phyloP scores from a whole-genome alignment of 2,888 invertebrate genomes.

The Phaedon cochleariae region DNA sequence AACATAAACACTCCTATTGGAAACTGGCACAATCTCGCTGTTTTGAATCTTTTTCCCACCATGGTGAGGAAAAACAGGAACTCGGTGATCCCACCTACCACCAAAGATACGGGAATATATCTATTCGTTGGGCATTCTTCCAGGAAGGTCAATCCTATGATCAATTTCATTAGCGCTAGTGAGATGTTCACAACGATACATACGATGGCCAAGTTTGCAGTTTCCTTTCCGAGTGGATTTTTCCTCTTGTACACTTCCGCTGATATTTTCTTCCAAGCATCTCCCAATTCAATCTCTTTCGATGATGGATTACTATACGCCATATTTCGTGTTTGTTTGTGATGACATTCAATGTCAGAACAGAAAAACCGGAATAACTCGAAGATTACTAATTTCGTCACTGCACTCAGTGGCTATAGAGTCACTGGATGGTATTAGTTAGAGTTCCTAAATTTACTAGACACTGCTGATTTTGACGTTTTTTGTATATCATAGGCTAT shows the following conservation, averaged over 20 bases:
- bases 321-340: no score
- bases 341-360: no score
- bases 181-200: constrained; percentile 13
- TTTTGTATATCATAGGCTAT: no score
- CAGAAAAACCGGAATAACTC: no score
- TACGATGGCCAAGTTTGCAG: background rate
- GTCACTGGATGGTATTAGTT: no score
- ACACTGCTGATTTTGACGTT: no score
- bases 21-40: constrained; percentile 2
- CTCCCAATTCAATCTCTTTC: background rate
- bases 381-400: no score
- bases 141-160: constrained; percentile 13
- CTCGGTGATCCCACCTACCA: constrained; percentile 24
- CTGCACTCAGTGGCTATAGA: no score
- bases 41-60: constrained; percentile 16
- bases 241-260: constrained; percentile 8
- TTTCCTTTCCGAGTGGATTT: constrained; percentile 13
- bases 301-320: no score
- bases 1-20: constrained; percentile 20
- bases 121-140: constrained; percentile 24
- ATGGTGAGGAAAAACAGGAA: constrained; percentile 28
- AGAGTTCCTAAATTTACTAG: no score
- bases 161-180: constrained; percentile 14
- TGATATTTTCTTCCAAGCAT: constrained; percentile 19
- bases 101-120: constrained; percentile 18